Evolutionary conservation across 2,113 vertebrate species (phyloP).

Genomic region (Uria aalge): DNA sequence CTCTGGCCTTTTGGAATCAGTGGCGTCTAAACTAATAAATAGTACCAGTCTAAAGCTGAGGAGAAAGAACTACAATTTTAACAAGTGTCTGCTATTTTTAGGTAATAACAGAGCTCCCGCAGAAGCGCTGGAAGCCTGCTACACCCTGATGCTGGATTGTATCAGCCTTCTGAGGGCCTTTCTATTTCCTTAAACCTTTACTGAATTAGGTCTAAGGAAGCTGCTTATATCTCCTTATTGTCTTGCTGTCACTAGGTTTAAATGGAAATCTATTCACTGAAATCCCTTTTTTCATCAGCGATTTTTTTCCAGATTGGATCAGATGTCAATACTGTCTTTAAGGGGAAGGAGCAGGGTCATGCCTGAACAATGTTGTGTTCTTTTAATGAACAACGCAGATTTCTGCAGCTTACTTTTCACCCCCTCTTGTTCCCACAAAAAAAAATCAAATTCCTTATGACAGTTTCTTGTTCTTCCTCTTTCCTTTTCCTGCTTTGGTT

Average conservation of each 20-base stretch:
- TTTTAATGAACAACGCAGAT: background rate
- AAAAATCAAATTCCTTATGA: background rate
- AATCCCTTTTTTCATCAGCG: background rate
- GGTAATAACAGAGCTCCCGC: background rate
- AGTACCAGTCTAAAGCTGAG: background rate
- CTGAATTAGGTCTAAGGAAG: background rate
- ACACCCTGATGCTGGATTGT: background rate
- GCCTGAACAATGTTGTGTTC: background rate
- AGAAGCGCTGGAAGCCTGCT: background rate
- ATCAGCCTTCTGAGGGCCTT: background rate
- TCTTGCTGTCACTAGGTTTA: background rate
- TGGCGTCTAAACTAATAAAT: background rate
- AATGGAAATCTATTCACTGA: background rate
- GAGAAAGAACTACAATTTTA: background rate
- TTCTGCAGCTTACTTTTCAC: background rate
- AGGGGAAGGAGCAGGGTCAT: background rate
- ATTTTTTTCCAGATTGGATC: background rate
- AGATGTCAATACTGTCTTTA: background rate
- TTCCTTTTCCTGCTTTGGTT: background rate
- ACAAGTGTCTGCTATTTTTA: background rate
- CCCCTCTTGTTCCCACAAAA: background rate
- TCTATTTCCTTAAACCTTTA: constrained; percentile 7
- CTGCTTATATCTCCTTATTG: background rate
- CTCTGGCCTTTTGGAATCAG: background rate
- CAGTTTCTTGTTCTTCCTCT: background rate